Conservation (phyloP, 2,113 vertebrate species). For the Melanerpes formicivorus region DNA sequence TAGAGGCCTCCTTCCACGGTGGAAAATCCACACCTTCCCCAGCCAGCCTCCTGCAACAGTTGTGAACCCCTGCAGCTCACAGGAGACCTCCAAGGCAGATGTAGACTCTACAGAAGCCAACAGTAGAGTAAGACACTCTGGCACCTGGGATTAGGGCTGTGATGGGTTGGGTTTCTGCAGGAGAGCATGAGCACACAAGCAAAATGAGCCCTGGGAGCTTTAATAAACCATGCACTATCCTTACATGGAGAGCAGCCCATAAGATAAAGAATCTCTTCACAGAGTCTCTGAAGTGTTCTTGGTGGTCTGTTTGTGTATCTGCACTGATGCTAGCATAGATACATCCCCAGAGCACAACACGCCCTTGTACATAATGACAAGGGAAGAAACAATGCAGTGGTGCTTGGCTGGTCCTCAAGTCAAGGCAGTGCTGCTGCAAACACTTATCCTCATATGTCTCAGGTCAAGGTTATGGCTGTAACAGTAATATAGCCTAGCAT, state of each 20-base stretch:
- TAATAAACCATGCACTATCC: fast-evolving
- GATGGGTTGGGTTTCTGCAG: not conserved
- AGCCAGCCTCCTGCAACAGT: not conserved
- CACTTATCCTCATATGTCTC: not conserved
- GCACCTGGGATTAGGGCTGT: not conserved
- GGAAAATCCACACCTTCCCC: not conserved
- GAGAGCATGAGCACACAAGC: slow-evolving; percentile 5
- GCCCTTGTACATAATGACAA: not conserved
- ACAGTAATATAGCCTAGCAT: not conserved
- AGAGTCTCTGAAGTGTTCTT: slow-evolving; percentile 21
- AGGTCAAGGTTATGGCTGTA: not conserved
- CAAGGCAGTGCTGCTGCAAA: not conserved
- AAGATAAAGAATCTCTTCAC: slow-evolving; percentile 37
- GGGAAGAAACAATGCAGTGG: not conserved
- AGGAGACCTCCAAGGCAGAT: slow-evolving; percentile 6
- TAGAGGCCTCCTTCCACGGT: fast-evolving
- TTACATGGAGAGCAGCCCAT: slow-evolving; percentile 27
- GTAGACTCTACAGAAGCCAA: not conserved
- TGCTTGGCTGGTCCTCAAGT: not conserved
- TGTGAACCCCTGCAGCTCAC: fast-evolving
- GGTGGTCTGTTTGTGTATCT: not conserved
- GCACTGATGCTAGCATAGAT: not conserved
- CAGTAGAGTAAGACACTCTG: fast-evolving
- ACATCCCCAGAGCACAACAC: not conserved
- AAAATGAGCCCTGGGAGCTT: not conserved